These are phyloP conservation scores for Nemotelus pantherinus DNA, from an alignment of 2,888 invertebrate genomes.

Conservation along the genomic window DNA sequence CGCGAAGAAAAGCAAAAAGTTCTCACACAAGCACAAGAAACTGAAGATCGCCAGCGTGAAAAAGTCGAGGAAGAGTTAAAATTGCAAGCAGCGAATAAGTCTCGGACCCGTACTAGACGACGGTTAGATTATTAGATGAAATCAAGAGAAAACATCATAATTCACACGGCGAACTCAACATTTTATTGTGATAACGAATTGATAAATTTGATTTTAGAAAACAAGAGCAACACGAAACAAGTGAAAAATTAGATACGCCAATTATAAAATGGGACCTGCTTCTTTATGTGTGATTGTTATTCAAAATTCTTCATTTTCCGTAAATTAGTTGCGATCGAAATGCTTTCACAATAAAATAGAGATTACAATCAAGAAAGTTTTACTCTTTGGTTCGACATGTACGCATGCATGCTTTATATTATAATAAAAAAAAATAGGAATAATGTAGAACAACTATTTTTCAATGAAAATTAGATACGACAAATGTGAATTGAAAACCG, in stretches of 20 bases:
- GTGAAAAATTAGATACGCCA: constrained; percentile 15
- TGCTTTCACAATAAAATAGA: constrained; percentile 47
- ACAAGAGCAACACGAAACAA: constrained; percentile 34
- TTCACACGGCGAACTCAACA: constrained; percentile 26
- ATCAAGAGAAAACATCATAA: constrained; percentile 41
- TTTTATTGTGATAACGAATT: constrained; percentile 44
- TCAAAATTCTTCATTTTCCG: constrained; percentile 46
- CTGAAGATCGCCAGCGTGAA: constrained; percentile 62
- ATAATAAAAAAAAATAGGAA: not conserved
- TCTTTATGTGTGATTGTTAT: constrained; percentile 49
- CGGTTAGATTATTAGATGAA: constrained; percentile 62
- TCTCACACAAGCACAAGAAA: constrained; percentile 65
- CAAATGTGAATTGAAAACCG: too few species aligned
- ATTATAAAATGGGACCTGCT: constrained; percentile 43
- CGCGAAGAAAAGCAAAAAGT: constrained; percentile 59
- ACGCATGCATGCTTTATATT: constrained; percentile 51
- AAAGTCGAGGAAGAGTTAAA: constrained; percentile 52
- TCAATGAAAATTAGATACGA: too few species aligned
- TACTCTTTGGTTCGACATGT: constrained; percentile 46
- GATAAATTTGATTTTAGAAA: constrained; percentile 40
- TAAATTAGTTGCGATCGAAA: constrained; percentile 48
- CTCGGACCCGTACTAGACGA: constrained; percentile 67
- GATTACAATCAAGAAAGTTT: constrained; percentile 26
- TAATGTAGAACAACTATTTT: too few species aligned
- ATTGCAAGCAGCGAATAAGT: constrained; percentile 60